Percentiles rank a stretch among this genome's conserved stretches.
Evolutionary conservation across 2,888 invertebrate species (phyloP).

Genomic region (Agrochola macilenta): DNA sequence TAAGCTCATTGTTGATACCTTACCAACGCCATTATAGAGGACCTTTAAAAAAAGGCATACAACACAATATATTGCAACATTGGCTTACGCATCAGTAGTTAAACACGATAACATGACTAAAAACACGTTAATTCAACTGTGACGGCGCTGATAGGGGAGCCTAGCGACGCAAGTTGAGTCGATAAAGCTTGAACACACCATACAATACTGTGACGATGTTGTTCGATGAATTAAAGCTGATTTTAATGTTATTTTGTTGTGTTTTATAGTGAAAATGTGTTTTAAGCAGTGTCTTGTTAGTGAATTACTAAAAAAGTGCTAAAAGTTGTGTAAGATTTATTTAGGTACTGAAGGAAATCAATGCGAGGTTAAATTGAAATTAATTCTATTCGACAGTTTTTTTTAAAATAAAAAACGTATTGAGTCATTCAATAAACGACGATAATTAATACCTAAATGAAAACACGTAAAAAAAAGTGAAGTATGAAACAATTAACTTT

Average conservation of each 20-base stretch:
- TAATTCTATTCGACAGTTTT: not conserved
- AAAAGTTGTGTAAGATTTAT: not conserved
- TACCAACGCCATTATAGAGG: not conserved
- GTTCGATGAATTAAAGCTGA: slow-evolving; percentile 19
- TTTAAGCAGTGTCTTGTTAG: not conserved
- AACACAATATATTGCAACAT: slow-evolving; percentile 60
- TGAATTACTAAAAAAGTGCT: not conserved
- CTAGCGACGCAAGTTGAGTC: slow-evolving; percentile 75
- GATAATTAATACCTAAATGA: not conserved
- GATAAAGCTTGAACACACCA: slow-evolving; percentile 68
- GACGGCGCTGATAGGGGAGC: slow-evolving; percentile 79
- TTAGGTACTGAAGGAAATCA: not conserved
- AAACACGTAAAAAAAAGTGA: not conserved
- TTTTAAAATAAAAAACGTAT: not conserved
- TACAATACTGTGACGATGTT: slow-evolving; percentile 12
- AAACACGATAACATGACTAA: slow-evolving; percentile 70
- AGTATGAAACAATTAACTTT: too few relatives aligned
- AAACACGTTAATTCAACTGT: slow-evolving; percentile 81
- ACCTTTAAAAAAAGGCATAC: slow-evolving; percentile 38
- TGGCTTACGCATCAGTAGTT: slow-evolving; percentile 67
- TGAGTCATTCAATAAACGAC: too few relatives aligned
- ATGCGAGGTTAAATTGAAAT: slow-evolving; percentile 33
- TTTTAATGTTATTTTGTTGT: slow-evolving; percentile 1
- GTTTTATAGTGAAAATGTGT: slow-evolving; percentile 4
- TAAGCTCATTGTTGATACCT: slow-evolving; percentile 7